Base-by-base conservation (phyloP, 2,888 invertebrate genomes). In the Caenorhabditis uteleia region DNA sequence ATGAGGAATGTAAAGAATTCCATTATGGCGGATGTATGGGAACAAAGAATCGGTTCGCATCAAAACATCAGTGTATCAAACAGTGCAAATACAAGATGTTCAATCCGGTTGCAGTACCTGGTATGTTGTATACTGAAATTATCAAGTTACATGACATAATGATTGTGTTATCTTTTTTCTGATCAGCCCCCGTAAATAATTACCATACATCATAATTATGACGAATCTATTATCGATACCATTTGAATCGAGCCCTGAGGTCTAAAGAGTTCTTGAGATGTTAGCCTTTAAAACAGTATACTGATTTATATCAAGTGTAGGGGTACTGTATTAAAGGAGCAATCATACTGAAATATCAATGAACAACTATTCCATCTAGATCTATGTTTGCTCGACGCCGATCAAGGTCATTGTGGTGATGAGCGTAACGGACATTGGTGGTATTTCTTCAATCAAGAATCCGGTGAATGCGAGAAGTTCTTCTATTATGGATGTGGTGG, bases 11-110 rank as follows among this genome's bases (percentile, higher is more conserved):
- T 69, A 77, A 74, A 36, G 75, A 77, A 31, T 80, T 80, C 39
- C 76, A 78, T 48, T 80, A 80, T 39, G 80, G 80, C 23, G 77
- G 79, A 45, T 79, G 79, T 62, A 68, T 80, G 62, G 80, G 80
- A 14, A 80, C 61, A 7, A 65, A 68, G 33, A 80, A 80, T 55
- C 58, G 73, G 36, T 80, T 80, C 53, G 54, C 68, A 26, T 73
- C 67, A 1, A 75, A 77, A 42, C 77, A 80, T 38, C 70, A 71
- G 39, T 80, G 80, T 53, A 55, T 77, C 43, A 79, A 75, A 48
- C 69, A 72, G 56, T 80, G 80, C 54, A 54, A 76, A 44, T 78
- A 78, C 57, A 79, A 79, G 47, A 56, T 77, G 49, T 73, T 77
- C 68, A 80, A 80, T 55, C 77, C 77, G 1, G 68, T 72, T 0